Base-by-base conservation (phyloP, 2,113 vertebrate genomes). In the Albula glossodonta region DNA sequence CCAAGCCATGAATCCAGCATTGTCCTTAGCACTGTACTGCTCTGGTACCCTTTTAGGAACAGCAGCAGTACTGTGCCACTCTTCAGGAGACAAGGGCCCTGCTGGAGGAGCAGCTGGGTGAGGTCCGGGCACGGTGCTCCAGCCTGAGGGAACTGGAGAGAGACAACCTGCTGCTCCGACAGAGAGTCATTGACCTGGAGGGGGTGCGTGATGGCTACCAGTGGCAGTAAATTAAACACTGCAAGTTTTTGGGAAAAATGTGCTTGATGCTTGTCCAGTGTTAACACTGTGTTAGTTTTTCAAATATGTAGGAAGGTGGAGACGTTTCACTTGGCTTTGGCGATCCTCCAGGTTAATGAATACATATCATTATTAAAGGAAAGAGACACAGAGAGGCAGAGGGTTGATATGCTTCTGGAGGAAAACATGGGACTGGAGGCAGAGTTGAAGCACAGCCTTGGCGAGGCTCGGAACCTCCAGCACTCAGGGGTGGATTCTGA, bases 21-120 rank as follows among this genome's bases (percentile, higher is more conserved):
- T 74, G 70, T 31, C 31, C 11, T 74, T 2, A 74, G 1, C 57
- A n/a, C 7, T 81, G 15, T 85, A 2, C 81, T 25, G 79, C 17
- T 85, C 12, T 86, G 87, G 82, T 48, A 57, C 86, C 88, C 85
- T 87, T 91, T 78, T 90, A 98, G 97, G 97, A 98, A 91, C 97
- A 97, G 91, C 96, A 95, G 53, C 95, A 94, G 83, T 95, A 97
- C 87, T 95, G 96, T 0, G 91, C 89, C 56, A 92, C 95, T 0
- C 92, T 98, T 83, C 95, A 97, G 88, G 96, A 97, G 87, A 96
- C 97, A 5, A 96, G 96, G 91, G 95, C 90, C 3, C 92, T 97
- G 51, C 92, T 98, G 87, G 96, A 98, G 53, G 95, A 95, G 81
- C 96, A 97, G 92, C 95, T 98, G 90, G 93, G 93, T 0, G 94